Evolutionary conservation across 2,888 invertebrate genomes (phyloP), one percentile per base, ranked within the genome.

Genomic region (Sarcophaga carnaria): DNA sequence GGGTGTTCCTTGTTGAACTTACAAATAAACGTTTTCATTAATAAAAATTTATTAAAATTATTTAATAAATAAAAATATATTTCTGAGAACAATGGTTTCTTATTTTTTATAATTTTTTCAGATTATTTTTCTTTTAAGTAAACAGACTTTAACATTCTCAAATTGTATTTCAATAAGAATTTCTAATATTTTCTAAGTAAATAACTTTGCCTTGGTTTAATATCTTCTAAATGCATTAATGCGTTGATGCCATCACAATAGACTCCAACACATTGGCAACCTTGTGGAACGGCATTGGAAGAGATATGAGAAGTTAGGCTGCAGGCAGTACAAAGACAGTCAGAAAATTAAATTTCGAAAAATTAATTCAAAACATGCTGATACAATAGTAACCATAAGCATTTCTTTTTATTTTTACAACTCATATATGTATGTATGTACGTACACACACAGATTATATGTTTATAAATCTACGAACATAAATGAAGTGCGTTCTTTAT

Each of bases 321-420:
- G 12, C 54, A 54, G 17, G 54, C 54, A 5, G 12, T 12, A 4
- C 12, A 14, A 54, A 54, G 54, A 17, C 54, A 62, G 11, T 47
- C 49, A 45, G 25, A 37, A 76, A 81, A 75, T 81, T 67, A 37
- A 76, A 81, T 75, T 81, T 81, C 17, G 4, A 76, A 75, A 81
- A 81, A 63, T 54, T 76, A 63, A 76, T 75, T 75, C 54, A 49
- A 63, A 69, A 62, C 63, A 81, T 81, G 75, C 75, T 69, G 76
- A 25, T 45, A 81, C 69, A 81, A 76, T 62, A 8, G 14, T 70
- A 63, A 54, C 63, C 81, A 49, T 25, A 62, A 20, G 49, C 54
- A 62, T 69, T 49, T 67, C 20, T 47, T 27, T 27, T 5, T 27
- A 37, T 37, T 37, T 37, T 8, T 62, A 37, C 66, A 6, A 11